Percentiles rank a stretch among this genome's conserved stretches.
Evolutionary conservation across 1,140 invertebrate species (phyloP).

Genomic region (Scaptomyza graminum): DNA sequence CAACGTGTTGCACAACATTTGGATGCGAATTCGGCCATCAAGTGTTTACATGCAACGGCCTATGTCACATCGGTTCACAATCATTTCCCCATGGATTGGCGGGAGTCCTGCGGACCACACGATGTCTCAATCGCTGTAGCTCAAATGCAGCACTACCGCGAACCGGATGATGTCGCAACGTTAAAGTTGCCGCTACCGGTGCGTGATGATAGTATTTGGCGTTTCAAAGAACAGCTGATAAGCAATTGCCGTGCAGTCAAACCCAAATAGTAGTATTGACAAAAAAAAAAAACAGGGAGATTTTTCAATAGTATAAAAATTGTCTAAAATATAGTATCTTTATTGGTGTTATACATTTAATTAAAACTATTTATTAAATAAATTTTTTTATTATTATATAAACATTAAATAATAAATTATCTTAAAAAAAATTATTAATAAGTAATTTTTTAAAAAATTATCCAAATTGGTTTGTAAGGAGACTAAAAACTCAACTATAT

Average conservation of each 20-base stretch:
- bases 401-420: too few relatives aligned
- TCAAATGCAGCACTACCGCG: slow-evolving; percentile 95
- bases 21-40: slow-evolving; percentile 93
- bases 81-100: slow-evolving; percentile 93
- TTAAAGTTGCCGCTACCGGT: slow-evolving; percentile 27
- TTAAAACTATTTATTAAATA: too few relatives aligned
- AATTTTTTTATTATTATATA: too few relatives aligned
- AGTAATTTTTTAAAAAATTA: too few relatives aligned
- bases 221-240: slow-evolving; percentile 52
- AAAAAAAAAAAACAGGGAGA: too few relatives aligned
- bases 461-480: too few relatives aligned
- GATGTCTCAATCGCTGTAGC: slow-evolving; percentile 90
- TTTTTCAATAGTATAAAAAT: too few relatives aligned
- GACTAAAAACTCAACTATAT: too few relatives aligned
- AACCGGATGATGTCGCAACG: slow-evolving; percentile 85
- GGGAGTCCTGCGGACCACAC: slow-evolving; percentile 91
- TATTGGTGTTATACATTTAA: too few relatives aligned
- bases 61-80: slow-evolving; percentile 93
- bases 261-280: too few relatives aligned
- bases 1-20: slow-evolving; percentile 93
- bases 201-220: slow-evolving; percentile 54
- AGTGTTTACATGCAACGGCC: slow-evolving; percentile 95
- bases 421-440: too few relatives aligned
- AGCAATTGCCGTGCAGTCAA: background rate
- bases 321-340: too few relatives aligned